A percentile compares a stretch with the other conserved stretches of the same genome.
phyloP scores from a whole-genome alignment of 2,113 vertebrate species.

The Boleophthalmus pectinirostris region DNA sequence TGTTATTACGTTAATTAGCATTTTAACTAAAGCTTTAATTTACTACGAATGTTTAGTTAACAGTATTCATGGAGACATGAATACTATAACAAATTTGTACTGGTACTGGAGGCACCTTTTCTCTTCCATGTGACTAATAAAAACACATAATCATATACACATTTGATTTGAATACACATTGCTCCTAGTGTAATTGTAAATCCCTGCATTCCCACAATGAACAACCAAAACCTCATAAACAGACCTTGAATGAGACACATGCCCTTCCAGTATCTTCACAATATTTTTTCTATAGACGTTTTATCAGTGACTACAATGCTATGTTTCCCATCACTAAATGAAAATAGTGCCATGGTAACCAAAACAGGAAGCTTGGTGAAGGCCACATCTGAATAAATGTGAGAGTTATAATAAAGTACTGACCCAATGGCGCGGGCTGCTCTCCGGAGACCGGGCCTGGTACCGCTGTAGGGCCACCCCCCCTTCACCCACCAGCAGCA shows the following conservation, averaged over 20 bases:
- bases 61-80: background rate
- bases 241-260: slow-evolving; percentile 49
- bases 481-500: slow-evolving; percentile 72
- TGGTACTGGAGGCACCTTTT: slow-evolving; percentile 1
- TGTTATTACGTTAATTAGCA: background rate
- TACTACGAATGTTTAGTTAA: background rate
- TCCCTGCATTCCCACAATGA: slow-evolving; percentile 23
- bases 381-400: background rate
- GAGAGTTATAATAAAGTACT: slow-evolving; percentile 41
- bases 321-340: slow-evolving; percentile 5
- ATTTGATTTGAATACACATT: background rate
- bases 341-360: background rate
- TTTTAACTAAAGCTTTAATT: background rate
- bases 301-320: background rate
- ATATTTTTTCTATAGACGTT: background rate
- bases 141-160: background rate
- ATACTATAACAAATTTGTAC: background rate
- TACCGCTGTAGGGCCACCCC: slow-evolving; percentile 79
- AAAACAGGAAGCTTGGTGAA: background rate
- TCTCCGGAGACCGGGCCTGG: slow-evolving; percentile 75
- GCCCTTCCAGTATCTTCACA: slow-evolving; percentile 20
- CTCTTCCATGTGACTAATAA: slow-evolving; percentile 18
- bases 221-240: slow-evolving; percentile 13
- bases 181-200: background rate
- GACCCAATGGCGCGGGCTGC: slow-evolving; percentile 75